Conservation (phyloP, 2,888 invertebrate species). For the Neelides folsomi region DNA sequence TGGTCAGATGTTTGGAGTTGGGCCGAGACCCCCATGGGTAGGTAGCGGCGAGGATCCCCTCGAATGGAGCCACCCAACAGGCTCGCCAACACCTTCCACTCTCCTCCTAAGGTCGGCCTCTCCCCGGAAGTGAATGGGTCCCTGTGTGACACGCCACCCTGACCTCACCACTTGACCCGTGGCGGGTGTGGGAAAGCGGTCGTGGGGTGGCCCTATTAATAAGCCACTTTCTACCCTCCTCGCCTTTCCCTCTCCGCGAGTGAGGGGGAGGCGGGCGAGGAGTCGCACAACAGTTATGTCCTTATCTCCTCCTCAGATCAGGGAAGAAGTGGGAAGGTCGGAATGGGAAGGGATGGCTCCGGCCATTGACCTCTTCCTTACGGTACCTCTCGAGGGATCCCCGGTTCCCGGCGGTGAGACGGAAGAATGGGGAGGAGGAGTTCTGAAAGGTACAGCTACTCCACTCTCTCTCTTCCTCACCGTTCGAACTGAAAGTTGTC, state of each 20-base stretch:
- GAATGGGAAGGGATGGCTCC: not conserved
- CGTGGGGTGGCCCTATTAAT: not conserved
- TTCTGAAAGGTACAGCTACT: too few relatives aligned
- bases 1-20: not conserved
- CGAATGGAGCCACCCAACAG: conserved; percentile 5
- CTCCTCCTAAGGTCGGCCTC: not conserved
- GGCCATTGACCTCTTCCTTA: too few relatives aligned
- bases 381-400: too few relatives aligned
- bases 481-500: too few relatives aligned
- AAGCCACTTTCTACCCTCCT: not conserved
- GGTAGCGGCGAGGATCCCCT: not conserved
- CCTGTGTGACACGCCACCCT: not conserved
- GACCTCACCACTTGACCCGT: not conserved
- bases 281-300: not conserved
- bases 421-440: too few relatives aligned
- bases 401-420: too few relatives aligned
- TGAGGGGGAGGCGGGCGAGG: not conserved
- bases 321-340: not conserved
- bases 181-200: not conserved
- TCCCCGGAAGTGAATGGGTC: conserved; percentile 4
- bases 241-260: not conserved
- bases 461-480: too few relatives aligned
- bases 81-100: not conserved
- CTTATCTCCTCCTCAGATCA: not conserved
- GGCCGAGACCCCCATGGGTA: conserved; percentile 6